phyloP scores from a whole-genome alignment of 2,113 vertebrate species.

The Tachysurus fulvidraco region DNA sequence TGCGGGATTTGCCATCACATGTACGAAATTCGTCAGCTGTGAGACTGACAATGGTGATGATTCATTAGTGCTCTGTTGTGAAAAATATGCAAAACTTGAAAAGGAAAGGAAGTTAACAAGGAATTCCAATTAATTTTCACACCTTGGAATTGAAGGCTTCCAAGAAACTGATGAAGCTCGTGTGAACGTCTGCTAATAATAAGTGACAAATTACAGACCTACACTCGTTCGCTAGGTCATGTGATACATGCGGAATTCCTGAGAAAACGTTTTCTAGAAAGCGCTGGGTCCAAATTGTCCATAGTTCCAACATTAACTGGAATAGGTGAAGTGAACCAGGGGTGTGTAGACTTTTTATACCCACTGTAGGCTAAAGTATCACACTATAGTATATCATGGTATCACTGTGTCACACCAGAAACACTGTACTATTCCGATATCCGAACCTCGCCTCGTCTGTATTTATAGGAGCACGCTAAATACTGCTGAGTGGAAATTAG shows the following conservation, averaged over 20 bases:
- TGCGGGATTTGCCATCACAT: slow-evolving; percentile 27
- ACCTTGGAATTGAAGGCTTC: not conserved
- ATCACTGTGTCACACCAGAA: slow-evolving; percentile 1
- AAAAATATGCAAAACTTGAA: not conserved
- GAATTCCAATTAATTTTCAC: not conserved
- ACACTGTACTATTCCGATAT: slow-evolving; percentile 19
- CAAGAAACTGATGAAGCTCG: no score
- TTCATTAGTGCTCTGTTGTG: not conserved
- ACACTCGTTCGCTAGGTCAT: not conserved
- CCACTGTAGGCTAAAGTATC: not conserved
- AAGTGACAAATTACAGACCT: no score
- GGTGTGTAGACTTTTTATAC: not conserved
- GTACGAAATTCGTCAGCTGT: slow-evolving; percentile 15
- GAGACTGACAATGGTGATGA: not conserved
- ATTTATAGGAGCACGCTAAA: slow-evolving; percentile 42
- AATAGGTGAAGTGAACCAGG: not conserved
- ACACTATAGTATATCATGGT: no score
- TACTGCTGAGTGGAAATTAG: slow-evolving; percentile 39
- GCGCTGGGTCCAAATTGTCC: no score
- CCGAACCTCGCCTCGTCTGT: not conserved
- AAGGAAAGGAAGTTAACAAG: not conserved
- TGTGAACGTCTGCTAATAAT: no score
- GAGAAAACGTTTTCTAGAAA: no score
- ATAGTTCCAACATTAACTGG: no score
- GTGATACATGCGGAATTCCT: no score